Evolutionary conservation across 2,113 vertebrate genomes (phyloP).

Genomic region (Catagonus wagneri): DNA sequence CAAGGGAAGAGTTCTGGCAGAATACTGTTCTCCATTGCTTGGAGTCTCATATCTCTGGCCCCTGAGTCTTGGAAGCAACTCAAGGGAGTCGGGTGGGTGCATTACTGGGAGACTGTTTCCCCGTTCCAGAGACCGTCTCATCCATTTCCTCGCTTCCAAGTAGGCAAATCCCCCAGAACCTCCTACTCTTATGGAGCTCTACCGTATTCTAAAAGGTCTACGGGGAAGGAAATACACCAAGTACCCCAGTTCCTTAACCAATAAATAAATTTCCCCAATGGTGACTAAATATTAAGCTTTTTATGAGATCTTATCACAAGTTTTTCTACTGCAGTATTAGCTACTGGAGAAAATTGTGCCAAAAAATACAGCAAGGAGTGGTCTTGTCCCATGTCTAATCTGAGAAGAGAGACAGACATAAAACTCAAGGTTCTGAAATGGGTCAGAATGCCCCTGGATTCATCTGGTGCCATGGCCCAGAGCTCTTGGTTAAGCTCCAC

Average conservation of each 20-base stretch:
- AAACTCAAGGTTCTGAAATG: neutral
- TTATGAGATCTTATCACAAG: slow-evolving; percentile 2
- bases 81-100: neutral
- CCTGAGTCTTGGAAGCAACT: slow-evolving; percentile 14
- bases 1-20: neutral
- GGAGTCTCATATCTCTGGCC: neutral
- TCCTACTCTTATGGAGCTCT: neutral
- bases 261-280: slow-evolving; percentile 10
- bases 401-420: neutral
- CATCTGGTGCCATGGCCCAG: neutral
- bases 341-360: slow-evolving; percentile 3
- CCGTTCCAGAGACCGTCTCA: neutral
- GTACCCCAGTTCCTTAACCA: neutral
- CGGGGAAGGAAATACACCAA: neutral
- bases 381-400: neutral
- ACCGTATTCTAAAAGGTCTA: neutral
- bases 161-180: neutral
- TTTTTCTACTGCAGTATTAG: slow-evolving; percentile 26
- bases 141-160: neutral
- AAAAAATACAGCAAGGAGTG: neutral
- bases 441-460: neutral
- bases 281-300: slow-evolving; percentile 5
- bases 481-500: neutral
- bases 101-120: neutral
- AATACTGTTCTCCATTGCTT: neutral